Conservation (phyloP, 2,888 invertebrate species). For the Sipha maydis region DNA sequence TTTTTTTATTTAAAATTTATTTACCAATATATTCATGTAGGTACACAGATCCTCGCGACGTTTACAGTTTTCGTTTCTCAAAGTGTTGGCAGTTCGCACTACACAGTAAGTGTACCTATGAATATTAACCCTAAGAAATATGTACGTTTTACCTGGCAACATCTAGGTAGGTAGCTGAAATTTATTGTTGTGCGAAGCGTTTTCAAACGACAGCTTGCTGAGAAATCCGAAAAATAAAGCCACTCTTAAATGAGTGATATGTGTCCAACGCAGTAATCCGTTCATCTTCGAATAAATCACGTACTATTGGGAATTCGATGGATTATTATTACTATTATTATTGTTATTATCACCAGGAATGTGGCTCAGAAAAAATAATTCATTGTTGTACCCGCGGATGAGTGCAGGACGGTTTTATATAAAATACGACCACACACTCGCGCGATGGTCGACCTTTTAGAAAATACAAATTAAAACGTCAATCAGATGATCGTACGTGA, state of each 20-base stretch:
- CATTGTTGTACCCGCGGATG: background rate
- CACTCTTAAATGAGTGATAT: background rate
- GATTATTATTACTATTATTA: background rate
- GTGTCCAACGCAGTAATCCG: conserved; percentile 35
- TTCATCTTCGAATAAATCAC: conserved; percentile 52
- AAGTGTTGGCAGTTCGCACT: background rate
- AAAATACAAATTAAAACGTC: conserved; percentile 16
- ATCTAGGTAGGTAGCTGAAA: background rate
- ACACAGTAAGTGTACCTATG: background rate
- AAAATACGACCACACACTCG: background rate
- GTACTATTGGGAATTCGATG: conserved; percentile 39
- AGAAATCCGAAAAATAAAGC: conserved; percentile 20
- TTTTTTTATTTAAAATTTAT: no score
- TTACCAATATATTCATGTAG: no score
- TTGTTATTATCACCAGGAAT: background rate
- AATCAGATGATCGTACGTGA: background rate
- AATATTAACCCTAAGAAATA: background rate
- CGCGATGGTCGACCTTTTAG: background rate
- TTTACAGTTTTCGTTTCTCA: background rate
- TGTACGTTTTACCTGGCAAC: background rate
- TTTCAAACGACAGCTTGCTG: conserved; percentile 12
- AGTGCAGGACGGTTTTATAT: background rate
- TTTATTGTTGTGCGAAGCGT: background rate
- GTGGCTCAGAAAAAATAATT: conserved; percentile 22
- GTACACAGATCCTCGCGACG: no score